Evolutionary conservation across 2,888 invertebrate species (phyloP).

Genomic region (Lucinisca nassula): DNA sequence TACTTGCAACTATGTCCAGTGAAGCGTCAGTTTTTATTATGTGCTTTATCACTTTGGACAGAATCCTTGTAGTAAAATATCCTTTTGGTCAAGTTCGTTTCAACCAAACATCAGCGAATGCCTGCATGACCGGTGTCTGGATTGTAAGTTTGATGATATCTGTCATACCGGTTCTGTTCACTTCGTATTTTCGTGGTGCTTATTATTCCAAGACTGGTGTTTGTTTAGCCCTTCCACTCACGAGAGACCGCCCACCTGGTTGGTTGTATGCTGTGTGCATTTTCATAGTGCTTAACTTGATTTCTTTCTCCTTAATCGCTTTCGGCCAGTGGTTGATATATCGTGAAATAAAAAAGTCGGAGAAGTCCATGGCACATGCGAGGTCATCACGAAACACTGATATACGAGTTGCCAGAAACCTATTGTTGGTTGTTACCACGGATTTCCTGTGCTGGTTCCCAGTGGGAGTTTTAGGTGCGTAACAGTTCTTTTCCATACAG

Average conservation of each 20-base stretch:
- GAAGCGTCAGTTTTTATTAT: slow-evolving; percentile 91
- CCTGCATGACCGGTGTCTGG: slow-evolving; percentile 77
- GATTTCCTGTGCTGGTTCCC: slow-evolving; percentile 85
- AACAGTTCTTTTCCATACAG: no score
- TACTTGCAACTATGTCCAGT: slow-evolving; percentile 88
- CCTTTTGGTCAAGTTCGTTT: slow-evolving; percentile 88
- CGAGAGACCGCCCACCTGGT: slow-evolving; percentile 83
- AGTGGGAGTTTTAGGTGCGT: slow-evolving; percentile 55
- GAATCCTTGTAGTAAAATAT: slow-evolving; percentile 90
- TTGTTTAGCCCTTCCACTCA: slow-evolving; percentile 86
- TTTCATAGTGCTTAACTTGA: slow-evolving; percentile 84
- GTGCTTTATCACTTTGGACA: slow-evolving; percentile 90
- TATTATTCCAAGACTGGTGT: slow-evolving; percentile 84
- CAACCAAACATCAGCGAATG: slow-evolving; percentile 74
- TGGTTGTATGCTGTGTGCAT: slow-evolving; percentile 86
- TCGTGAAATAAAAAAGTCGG: slow-evolving; percentile 64
- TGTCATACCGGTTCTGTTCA: slow-evolving; percentile 81
- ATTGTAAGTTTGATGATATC: slow-evolving; percentile 76
- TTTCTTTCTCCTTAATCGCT: slow-evolving; percentile 81
- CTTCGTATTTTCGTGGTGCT: slow-evolving; percentile 80
- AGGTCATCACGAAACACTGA: no score
- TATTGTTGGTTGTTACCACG: slow-evolving; percentile 81
- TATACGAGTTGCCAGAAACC: slow-evolving; percentile 81
- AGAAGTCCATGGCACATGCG: no score
- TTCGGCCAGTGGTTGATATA: slow-evolving; percentile 85